phyloP scores from a whole-genome alignment of 2,113 vertebrate genomes.

The Microcebus murinus region DNA sequence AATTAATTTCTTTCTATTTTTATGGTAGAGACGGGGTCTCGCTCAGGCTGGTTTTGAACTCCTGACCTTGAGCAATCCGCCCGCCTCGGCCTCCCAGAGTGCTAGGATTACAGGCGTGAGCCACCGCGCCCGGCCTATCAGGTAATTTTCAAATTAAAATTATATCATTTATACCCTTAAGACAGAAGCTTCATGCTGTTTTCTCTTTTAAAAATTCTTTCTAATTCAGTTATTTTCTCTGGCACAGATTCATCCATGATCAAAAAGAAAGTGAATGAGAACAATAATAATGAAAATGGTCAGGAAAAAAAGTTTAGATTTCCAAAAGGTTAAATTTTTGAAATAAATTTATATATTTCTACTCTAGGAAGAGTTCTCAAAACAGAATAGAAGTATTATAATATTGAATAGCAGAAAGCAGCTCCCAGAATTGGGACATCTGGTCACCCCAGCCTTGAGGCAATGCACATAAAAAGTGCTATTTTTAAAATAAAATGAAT shows the following conservation, averaged over 20 bases:
- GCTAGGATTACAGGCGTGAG: too few relatives aligned
- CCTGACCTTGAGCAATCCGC: too few relatives aligned
- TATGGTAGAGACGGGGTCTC: too few relatives aligned
- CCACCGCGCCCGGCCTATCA: too few relatives aligned
- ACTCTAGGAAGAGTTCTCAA: conserved; percentile 41
- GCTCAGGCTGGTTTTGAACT: too few relatives aligned
- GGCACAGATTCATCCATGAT: background rate
- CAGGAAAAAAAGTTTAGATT: conserved; percentile 31
- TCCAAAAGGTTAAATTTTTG: background rate
- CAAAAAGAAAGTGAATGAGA: conserved; percentile 32
- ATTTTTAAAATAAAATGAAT: conserved; percentile 69
- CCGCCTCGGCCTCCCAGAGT: too few relatives aligned
- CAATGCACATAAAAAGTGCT: conserved; percentile 42
- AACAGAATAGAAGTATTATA: background rate
- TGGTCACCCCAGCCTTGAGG: conserved; percentile 29
- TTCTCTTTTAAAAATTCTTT: background rate
- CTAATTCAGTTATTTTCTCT: conserved; percentile 34
- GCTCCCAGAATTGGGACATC: conserved; percentile 40
- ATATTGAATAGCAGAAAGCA: background rate
- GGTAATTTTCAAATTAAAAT: conserved; percentile 21
- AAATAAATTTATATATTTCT: conserved; percentile 33
- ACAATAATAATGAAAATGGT: background rate
- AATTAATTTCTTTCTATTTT: too few relatives aligned
- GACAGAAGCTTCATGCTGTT: background rate
- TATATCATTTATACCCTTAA: background rate